Evolutionary conservation across 2,113 vertebrate species (phyloP).

Genomic region (Lamprotornis superbus): DNA sequence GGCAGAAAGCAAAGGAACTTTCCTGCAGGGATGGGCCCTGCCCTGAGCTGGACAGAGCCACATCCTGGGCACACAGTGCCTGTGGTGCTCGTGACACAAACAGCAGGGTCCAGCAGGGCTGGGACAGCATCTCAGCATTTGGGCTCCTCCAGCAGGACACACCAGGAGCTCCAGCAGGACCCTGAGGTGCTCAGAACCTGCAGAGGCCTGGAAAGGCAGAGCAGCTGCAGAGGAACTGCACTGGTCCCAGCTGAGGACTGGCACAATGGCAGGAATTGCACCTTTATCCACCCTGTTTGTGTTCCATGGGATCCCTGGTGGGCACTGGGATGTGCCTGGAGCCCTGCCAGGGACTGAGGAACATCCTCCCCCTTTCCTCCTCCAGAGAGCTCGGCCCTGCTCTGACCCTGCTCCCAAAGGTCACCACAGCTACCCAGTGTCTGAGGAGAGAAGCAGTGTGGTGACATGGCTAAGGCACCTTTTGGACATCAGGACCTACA

Average conservation of each 20-base stretch:
- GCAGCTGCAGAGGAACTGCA: neutral
- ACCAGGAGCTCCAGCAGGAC: neutral
- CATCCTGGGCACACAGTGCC: accelerated
- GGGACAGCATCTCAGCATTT: neutral
- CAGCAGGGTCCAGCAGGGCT: neutral
- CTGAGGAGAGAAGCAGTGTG: neutral
- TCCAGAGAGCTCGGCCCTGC: neutral
- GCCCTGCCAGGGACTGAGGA: neutral
- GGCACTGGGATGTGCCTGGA: neutral
- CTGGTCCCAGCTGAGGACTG: neutral
- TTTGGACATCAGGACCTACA: neutral
- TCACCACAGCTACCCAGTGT: neutral
- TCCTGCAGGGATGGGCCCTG: neutral
- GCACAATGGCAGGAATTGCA: neutral
- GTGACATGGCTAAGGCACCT: neutral
- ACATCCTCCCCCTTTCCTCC: neutral
- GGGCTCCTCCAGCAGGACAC: neutral
- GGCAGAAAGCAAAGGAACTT: neutral
- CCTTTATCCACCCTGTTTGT: neutral
- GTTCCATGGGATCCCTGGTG: neutral
- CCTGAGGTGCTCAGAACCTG: neutral
- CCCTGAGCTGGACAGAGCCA: neutral
- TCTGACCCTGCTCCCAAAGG: neutral
- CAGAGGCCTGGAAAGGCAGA: neutral
- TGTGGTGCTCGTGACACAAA: neutral